Percentiles rank a stretch among this genome's conserved stretches.
Conservation (phyloP, 2,113 vertebrate genomes). For the Tragelaphus buxtoni region DNA sequence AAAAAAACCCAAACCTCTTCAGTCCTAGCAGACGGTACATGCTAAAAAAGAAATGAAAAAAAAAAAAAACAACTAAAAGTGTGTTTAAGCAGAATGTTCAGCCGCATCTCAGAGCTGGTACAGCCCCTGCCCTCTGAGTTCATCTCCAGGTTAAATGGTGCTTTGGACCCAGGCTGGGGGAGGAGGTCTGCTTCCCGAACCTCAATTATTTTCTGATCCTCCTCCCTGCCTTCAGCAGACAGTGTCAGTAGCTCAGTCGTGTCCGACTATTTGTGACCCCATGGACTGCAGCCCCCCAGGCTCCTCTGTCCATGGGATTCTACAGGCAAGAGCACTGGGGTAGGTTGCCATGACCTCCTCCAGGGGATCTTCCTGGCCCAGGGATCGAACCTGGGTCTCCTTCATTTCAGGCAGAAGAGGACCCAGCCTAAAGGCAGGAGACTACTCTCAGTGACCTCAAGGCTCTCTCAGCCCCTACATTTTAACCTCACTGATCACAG, state of each 20-base stretch:
- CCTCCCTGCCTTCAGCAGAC: no score
- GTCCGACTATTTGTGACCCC: background rate
- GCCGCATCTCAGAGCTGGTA: background rate
- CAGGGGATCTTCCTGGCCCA: background rate
- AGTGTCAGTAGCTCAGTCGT: background rate
- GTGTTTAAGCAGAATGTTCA: background rate
- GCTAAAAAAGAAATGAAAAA: background rate
- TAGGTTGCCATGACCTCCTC: background rate
- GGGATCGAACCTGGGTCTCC: background rate
- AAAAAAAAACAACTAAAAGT: background rate
- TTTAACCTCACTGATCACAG: background rate
- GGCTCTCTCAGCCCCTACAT: background rate
- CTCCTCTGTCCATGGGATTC: background rate
- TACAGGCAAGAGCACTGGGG: background rate
- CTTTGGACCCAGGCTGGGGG: background rate
- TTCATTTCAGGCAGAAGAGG: background rate
- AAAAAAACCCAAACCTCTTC: constrained; percentile 13
- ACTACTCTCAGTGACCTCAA: background rate
- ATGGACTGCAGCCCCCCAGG: background rate
- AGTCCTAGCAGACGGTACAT: background rate
- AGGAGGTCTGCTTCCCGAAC: background rate
- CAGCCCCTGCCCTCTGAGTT: background rate
- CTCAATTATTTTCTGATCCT: background rate
- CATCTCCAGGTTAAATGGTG: accelerated
- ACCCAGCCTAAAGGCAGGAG: background rate